phyloP scores from a whole-genome alignment of 2,888 invertebrate species.

The Himalopsyche tibetana region DNA sequence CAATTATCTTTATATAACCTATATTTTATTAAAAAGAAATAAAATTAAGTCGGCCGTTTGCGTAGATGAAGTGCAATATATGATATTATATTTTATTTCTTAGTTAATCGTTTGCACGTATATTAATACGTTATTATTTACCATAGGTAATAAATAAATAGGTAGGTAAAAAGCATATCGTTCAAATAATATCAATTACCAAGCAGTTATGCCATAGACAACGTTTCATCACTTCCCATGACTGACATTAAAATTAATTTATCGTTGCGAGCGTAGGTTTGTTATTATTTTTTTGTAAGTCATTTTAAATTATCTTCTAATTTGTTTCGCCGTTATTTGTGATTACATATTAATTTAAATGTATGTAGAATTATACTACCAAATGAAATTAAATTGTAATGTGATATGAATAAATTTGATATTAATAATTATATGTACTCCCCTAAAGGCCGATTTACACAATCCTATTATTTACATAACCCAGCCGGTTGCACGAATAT shows the following conservation, averaged over 20 bases:
- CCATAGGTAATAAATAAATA: neutral
- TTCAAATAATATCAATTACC: neutral
- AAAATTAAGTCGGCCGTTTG: no score
- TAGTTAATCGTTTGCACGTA: neutral
- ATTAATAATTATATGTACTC: no score
- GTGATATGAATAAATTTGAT: no score
- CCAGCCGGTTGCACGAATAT: no score
- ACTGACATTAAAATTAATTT: neutral
- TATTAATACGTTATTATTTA: neutral
- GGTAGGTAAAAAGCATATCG: neutral
- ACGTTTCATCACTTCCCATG: neutral
- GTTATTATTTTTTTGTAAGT: constrained; percentile 2
- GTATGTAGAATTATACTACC: neutral
- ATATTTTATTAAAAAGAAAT: no score
- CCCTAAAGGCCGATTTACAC: no score
- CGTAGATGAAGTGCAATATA: no score
- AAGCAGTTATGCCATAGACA: neutral
- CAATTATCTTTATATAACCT: no score
- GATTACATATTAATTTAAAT: constrained; percentile 23
- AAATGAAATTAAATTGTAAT: neutral
- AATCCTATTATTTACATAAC: no score
- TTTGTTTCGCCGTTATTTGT: neutral
- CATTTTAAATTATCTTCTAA: neutral
- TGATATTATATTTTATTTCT: neutral
- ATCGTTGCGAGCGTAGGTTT: neutral